A percentile compares a stretch with the other conserved stretches of the same genome.
Conservation (phyloP, 1,140 invertebrate species). For the Bombus polaris region DNA sequence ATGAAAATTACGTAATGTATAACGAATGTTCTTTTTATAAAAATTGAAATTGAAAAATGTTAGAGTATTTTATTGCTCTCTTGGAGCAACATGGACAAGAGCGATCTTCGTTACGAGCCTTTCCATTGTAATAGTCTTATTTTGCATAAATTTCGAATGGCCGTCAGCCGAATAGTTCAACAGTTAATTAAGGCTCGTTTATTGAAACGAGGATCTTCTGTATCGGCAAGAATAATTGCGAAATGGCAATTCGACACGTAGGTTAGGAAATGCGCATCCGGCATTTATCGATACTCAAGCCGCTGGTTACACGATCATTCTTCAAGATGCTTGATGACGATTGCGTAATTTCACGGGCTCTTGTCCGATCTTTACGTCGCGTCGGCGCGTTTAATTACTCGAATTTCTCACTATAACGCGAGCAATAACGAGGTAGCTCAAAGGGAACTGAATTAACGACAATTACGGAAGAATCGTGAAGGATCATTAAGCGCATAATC, state of each 20-base stretch:
- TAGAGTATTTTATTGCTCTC: too few relatives aligned
- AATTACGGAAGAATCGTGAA: slow-evolving; percentile 21
- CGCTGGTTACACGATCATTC: neutral
- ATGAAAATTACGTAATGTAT: too few relatives aligned
- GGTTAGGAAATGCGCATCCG: slow-evolving; percentile 1
- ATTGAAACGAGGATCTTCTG: neutral
- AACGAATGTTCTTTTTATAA: too few relatives aligned
- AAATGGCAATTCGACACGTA: neutral
- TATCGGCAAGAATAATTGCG: neutral
- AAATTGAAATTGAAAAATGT: too few relatives aligned
- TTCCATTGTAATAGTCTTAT: too few relatives aligned
- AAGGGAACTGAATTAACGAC: neutral
- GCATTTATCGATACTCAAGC: neutral
- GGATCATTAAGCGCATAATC: slow-evolving; percentile 25
- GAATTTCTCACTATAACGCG: neutral
- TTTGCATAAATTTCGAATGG: too few relatives aligned
- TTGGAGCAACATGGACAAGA: too few relatives aligned
- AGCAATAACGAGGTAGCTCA: neutral
- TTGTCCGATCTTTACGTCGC: neutral
- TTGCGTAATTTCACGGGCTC: neutral
- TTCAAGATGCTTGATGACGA: neutral
- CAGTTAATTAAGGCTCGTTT: neutral
- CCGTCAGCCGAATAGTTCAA: too few relatives aligned
- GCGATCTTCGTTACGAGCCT: too few relatives aligned
- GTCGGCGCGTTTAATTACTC: slow-evolving; percentile 2